Evolutionary conservation across 2,888 invertebrate species (phyloP).

Genomic region (Lasius platythorax): DNA sequence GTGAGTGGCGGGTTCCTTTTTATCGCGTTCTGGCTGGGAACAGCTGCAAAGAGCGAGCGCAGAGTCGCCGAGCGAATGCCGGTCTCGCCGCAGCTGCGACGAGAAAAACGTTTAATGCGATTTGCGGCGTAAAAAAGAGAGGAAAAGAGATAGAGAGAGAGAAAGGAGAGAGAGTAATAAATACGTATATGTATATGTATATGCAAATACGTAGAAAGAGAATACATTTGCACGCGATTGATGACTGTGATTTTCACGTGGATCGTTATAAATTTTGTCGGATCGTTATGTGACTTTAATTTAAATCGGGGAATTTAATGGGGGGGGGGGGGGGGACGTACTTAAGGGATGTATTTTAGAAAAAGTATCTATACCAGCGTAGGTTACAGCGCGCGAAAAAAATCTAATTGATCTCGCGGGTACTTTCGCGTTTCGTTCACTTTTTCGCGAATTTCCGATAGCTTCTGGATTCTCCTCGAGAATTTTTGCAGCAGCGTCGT

Average conservation of each 20-base stretch:
- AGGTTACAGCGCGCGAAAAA: not conserved
- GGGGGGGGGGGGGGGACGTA: not conserved
- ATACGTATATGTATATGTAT: not conserved
- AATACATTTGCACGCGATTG: not conserved
- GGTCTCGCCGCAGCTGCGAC: constrained; percentile 46
- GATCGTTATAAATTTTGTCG: not conserved
- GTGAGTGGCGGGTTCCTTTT: constrained; percentile 58
- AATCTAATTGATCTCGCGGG: not conserved
- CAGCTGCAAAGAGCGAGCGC: constrained; percentile 60
- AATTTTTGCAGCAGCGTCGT: not conserved
- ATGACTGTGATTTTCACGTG: not conserved
- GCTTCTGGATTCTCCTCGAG: not conserved
- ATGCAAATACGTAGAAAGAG: not conserved
- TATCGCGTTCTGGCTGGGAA: constrained; percentile 62
- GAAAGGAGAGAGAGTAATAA: not conserved
- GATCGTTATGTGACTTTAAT: not conserved
- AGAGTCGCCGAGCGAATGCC: constrained; percentile 36
- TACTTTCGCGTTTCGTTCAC: not conserved
- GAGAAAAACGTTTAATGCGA: constrained; percentile 60
- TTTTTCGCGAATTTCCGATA: not conserved
- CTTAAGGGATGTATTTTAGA: not conserved
- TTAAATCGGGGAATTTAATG: not conserved
- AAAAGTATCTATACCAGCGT: not conserved
- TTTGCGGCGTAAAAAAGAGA: constrained; percentile 51
- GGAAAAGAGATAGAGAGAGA: not conserved